phyloP scores from a whole-genome alignment of 2,888 invertebrate species.

The Patella pellucida region DNA sequence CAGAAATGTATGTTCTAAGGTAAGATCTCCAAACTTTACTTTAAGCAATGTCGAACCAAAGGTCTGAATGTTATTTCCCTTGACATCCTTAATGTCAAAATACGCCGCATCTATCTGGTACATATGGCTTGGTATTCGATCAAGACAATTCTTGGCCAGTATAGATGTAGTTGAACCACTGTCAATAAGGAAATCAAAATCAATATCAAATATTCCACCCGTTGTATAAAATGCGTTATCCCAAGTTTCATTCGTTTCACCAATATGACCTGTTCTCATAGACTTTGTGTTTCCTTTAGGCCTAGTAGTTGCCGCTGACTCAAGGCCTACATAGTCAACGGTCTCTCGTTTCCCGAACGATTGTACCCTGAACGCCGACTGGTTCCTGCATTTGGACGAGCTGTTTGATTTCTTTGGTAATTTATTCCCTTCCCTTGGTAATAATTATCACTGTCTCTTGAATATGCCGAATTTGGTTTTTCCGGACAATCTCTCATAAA shows the following conservation, averaged over 20 bases:
- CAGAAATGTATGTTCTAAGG: neutral
- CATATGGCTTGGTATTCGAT: too few species aligned
- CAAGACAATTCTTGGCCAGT: conserved; percentile 11
- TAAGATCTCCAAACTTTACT: neutral
- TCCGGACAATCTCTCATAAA: conserved; percentile 20
- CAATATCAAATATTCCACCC: neutral
- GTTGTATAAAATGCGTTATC: conserved; percentile 22
- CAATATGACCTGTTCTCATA: conserved; percentile 13
- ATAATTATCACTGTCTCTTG: too few species aligned
- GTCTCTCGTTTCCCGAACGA: conserved; percentile 17
- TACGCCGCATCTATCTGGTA: too few species aligned
- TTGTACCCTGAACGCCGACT: neutral
- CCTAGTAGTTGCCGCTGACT: too few species aligned
- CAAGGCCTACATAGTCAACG: conserved; percentile 23
- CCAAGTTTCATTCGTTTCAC: conserved; percentile 9
- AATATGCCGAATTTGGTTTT: too few species aligned
- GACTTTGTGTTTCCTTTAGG: neutral
- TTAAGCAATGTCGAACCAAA: neutral
- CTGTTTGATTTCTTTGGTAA: too few species aligned
- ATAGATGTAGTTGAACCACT: conserved; percentile 17
- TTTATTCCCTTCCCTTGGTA: neutral
- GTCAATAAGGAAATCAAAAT: conserved; percentile 14
- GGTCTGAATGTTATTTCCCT: neutral
- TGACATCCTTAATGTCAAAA: neutral
- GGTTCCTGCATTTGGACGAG: neutral